Evolutionary conservation across 2,113 vertebrate species (phyloP).

Genomic region (Notarius quadriscutis): DNA sequence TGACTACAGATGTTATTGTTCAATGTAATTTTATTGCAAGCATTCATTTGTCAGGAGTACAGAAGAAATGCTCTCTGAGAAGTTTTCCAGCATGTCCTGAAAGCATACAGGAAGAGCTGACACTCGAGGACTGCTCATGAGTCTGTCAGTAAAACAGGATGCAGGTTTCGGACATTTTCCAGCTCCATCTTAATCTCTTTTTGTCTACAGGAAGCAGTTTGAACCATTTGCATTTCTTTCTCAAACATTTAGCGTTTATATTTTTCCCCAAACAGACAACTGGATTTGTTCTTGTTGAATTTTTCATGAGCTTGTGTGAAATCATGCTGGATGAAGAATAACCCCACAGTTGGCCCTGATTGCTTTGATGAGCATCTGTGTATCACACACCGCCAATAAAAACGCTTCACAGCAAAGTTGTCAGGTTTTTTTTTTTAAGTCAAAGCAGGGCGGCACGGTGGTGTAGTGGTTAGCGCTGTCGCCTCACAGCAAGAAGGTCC

Average conservation of each 20-base stretch:
- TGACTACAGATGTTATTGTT: constrained; percentile 42
- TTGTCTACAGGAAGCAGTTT: neutral
- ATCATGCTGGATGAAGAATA: neutral
- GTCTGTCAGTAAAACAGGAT: neutral
- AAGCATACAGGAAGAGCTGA: neutral
- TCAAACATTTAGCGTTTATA: too few relatives aligned
- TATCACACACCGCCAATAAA: neutral
- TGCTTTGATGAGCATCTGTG: neutral
- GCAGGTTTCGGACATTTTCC: neutral
- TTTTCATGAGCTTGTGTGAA: neutral
- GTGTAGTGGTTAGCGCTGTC: too few relatives aligned
- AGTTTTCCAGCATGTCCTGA: constrained; percentile 17
- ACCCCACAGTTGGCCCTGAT: neutral
- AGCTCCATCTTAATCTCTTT: neutral
- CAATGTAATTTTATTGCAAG: neutral
- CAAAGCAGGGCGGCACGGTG: neutral
- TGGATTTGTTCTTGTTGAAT: neutral
- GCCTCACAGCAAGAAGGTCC: too few relatives aligned
- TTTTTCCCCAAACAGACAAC: neutral
- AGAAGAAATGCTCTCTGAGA: constrained; percentile 27
- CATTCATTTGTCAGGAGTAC: constrained; percentile 32
- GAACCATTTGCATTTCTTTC: neutral
- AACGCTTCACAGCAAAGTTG: neutral
- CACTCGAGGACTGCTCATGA: neutral
- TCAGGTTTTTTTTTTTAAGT: neutral